Conservation (phyloP, 2,888 invertebrate species). For the Branchipolynoe longqiensis region DNA sequence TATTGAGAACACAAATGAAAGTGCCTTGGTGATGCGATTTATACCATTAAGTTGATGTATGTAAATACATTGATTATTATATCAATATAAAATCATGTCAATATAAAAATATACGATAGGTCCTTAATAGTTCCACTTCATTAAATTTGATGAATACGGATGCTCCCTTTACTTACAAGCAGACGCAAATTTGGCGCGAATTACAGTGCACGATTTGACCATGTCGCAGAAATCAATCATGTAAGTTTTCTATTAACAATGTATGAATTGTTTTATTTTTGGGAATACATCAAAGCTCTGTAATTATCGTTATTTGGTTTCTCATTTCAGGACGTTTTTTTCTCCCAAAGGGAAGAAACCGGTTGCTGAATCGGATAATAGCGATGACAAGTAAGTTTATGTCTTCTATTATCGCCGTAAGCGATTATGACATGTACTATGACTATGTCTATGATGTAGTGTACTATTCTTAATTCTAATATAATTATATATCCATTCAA, state of each 20-base stretch:
- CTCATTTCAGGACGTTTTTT: slow-evolving; percentile 24
- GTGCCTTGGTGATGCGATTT: too few species aligned
- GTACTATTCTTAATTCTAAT: too few species aligned
- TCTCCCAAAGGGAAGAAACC: slow-evolving; percentile 37
- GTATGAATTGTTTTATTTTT: not conserved
- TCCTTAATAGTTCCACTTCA: too few species aligned
- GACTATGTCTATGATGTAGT: too few species aligned
- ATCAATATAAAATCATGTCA: too few species aligned
- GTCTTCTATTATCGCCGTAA: slow-evolving; percentile 26
- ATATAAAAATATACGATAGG: too few species aligned
- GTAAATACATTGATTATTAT: too few species aligned
- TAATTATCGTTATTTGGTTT: not conserved
- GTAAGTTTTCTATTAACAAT: not conserved
- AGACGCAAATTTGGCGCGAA: slow-evolving; percentile 55
- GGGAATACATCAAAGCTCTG: not conserved
- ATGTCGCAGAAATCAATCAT: slow-evolving; percentile 41
- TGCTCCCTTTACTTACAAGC: slow-evolving; percentile 28
- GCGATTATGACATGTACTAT: too few species aligned
- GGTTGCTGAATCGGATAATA: not conserved
- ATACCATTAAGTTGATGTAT: too few species aligned
- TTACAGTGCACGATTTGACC: not conserved
- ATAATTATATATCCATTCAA: too few species aligned
- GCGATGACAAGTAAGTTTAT: not conserved
- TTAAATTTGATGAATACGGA: not conserved
- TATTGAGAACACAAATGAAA: too few species aligned